Evolutionary conservation across 2,113 vertebrate species (phyloP).

Genomic region (Acanthisitta chloris): DNA sequence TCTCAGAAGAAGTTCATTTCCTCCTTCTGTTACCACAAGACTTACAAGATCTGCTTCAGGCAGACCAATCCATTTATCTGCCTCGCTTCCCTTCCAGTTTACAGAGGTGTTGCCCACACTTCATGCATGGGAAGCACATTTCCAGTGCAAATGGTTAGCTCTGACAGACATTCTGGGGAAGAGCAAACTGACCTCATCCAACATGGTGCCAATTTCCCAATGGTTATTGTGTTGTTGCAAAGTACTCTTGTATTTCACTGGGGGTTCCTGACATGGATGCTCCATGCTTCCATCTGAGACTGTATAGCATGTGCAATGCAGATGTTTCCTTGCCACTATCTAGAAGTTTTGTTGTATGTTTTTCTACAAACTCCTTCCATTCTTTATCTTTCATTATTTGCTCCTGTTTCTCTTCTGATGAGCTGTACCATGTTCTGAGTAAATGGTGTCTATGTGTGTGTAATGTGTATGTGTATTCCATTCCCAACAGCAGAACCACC

Average conservation of each 20-base stretch:
- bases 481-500: neutral
- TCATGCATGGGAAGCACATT: neutral
- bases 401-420: neutral
- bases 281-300: neutral
- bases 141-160: neutral
- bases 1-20: neutral
- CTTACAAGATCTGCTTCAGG: neutral
- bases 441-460: neutral
- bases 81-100: neutral
- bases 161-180: neutral
- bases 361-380: neutral
- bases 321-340: neutral
- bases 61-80: neutral
- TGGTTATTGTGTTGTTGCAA: neutral
- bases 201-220: neutral
- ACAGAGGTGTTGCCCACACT: neutral
- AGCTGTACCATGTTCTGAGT: neutral
- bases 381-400: neutral
- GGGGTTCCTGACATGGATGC: neutral
- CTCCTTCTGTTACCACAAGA: neutral
- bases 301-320: neutral
- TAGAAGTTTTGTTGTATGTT: neutral
- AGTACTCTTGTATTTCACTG: neutral
- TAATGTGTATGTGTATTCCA: accelerated
- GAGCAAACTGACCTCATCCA: neutral